Conservation (phyloP, 2,113 vertebrate genomes). For the Labeo catla region DNA sequence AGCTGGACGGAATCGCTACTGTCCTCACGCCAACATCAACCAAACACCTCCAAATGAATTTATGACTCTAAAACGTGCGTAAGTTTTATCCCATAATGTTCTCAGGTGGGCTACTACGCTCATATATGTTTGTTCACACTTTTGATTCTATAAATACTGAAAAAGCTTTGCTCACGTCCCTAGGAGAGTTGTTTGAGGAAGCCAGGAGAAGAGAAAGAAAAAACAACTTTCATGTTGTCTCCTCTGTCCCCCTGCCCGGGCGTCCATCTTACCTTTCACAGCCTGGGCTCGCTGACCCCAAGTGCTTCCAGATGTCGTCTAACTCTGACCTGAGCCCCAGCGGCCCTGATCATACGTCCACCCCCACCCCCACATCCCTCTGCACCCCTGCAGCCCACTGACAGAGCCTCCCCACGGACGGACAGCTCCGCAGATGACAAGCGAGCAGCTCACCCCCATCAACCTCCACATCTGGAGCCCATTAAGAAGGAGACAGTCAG, state of each 20-base stretch:
- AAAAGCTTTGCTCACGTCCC: constrained; percentile 1
- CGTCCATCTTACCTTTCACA: constrained; percentile 61
- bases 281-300: constrained; percentile 58
- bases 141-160: constrained; percentile 1
- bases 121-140: constrained; percentile 9
- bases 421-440: constrained; percentile 61
- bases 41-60: constrained; percentile 12
- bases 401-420: constrained; percentile 57
- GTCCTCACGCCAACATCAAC: constrained; percentile 29
- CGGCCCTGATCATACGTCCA: constrained; percentile 37
- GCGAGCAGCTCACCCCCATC: constrained; percentile 58
- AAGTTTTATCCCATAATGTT: neutral
- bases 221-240: constrained; percentile 47
- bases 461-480: constrained; percentile 63
- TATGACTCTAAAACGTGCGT: neutral
- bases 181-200: neutral
- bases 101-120: neutral
- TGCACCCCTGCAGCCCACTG: constrained; percentile 39
- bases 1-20: constrained; percentile 12
- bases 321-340: constrained; percentile 54
- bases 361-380: constrained; percentile 51
- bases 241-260: constrained; percentile 44
- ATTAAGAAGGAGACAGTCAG: constrained; percentile 63
- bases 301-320: constrained; percentile 67
- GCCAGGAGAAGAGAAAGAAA: constrained; percentile 34